Evolutionary conservation across 37 sponge, comb jelly and placozoan genomes (phyloP).

Genomic region (Beroe forskalii): DNA sequence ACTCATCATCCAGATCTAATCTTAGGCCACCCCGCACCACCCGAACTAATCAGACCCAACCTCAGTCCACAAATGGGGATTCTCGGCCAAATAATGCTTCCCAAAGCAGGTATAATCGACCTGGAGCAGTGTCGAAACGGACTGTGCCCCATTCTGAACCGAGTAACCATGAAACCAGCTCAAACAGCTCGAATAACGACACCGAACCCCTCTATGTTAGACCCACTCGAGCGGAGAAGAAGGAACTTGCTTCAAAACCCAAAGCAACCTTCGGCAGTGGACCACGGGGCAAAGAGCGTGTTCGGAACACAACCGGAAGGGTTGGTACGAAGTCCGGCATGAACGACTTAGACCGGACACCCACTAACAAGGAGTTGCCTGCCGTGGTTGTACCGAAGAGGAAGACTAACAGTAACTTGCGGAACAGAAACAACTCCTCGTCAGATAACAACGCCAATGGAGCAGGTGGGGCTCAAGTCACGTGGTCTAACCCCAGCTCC

Average conservation of each 20-base stretch:
- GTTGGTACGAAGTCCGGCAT: background rate
- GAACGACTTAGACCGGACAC: background rate
- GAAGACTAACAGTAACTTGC: background rate
- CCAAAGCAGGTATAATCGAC: too few relatives aligned
- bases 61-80: too few relatives aligned
- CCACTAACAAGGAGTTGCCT: background rate
- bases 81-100: too few relatives aligned
- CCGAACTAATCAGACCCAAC: too few relatives aligned
- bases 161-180: too few relatives aligned
- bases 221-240: background rate
- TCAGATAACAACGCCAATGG: constrained; percentile 32
- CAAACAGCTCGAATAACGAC: too few relatives aligned
- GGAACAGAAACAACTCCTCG: background rate
- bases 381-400: constrained; percentile 29
- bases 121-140: too few relatives aligned
- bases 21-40: too few relatives aligned
- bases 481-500: background rate
- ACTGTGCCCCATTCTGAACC: too few relatives aligned
- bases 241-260: background rate
- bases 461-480: background rate
- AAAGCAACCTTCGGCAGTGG: background rate
- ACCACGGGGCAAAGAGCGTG: background rate
- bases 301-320: background rate
- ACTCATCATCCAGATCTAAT: too few relatives aligned
- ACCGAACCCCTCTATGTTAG: too few relatives aligned